Evolutionary conservation across 2,888 invertebrate genomes (phyloP).

Genomic region (Fissipunctia ypsillon): DNA sequence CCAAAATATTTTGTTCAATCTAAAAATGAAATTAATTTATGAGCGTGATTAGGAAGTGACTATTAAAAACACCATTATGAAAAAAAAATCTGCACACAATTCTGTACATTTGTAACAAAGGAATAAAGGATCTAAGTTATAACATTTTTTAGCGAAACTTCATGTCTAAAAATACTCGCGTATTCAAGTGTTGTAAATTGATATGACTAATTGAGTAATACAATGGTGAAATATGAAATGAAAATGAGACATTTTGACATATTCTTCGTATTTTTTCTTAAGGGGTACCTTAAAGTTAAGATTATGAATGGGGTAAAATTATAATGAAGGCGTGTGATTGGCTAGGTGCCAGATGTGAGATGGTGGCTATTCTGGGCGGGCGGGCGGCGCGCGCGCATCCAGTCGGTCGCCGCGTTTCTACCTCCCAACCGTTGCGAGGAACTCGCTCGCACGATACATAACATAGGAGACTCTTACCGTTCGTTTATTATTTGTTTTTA

Average conservation of each 20-base stretch:
- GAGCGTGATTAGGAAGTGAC: constrained; percentile 23
- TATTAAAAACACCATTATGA: constrained; percentile 8
- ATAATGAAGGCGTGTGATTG: constrained; percentile 78
- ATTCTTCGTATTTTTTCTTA: constrained; percentile 9
- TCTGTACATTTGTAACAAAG: constrained; percentile 22
- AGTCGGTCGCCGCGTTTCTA: constrained; percentile 83
- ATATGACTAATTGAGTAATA: constrained; percentile 44
- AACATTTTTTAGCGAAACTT: constrained; percentile 20
- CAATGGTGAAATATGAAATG: constrained; percentile 6
- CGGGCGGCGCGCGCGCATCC: constrained; percentile 84
- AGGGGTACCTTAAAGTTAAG: constrained; percentile 47
- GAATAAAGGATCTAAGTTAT: constrained; percentile 20
- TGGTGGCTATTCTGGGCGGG: constrained; percentile 84
- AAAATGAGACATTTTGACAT: constrained; percentile 7
- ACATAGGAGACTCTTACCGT: constrained; percentile 49
- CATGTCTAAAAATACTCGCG: constrained; percentile 35
- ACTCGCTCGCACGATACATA: constrained; percentile 55
- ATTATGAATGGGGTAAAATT: constrained; percentile 85
- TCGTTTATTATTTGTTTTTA: constrained; percentile 49
- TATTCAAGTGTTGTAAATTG: constrained; percentile 37
- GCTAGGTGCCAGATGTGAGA: constrained; percentile 85
- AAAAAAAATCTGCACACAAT: background rate
- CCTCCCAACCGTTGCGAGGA: constrained; percentile 64
- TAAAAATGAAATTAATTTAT: background rate
- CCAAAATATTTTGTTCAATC: background rate